A percentile compares a stretch with the other conserved stretches of the same genome.
Evolutionary conservation across 2,113 vertebrate genomes (phyloP).

Genomic region (Gnathonemus echidnorhynchus): DNA sequence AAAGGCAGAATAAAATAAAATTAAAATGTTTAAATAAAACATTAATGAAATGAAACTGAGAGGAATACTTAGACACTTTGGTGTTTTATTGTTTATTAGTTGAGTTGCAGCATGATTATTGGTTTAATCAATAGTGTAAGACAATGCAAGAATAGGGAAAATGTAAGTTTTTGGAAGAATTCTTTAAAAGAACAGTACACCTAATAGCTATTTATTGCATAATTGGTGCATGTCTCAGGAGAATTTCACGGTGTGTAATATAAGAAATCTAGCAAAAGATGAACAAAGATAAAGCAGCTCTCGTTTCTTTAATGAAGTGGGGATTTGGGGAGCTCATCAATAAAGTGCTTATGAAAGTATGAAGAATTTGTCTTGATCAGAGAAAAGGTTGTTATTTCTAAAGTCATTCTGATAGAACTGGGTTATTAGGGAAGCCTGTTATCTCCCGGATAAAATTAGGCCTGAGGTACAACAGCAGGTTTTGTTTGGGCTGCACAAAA

Average conservation of each 20-base stretch:
- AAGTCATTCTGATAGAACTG: neutral
- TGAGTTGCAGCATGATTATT: neutral
- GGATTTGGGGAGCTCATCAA: constrained; percentile 11
- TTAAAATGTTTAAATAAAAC: neutral
- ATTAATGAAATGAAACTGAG: neutral
- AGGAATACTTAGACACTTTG: neutral
- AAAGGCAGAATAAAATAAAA: neutral
- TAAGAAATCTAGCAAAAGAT: neutral
- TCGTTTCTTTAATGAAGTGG: constrained; percentile 1
- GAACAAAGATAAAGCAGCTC: neutral
- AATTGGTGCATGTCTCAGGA: neutral
- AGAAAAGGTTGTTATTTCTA: neutral
- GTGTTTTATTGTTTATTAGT: neutral
- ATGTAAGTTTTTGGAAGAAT: neutral
- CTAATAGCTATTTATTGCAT: constrained; percentile 14
- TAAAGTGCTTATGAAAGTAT: neutral
- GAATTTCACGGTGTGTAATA: neutral
- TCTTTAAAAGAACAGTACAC: neutral
- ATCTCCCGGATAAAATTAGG: neutral
- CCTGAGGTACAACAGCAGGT: neutral
- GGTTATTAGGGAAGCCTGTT: neutral
- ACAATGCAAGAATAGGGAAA: neutral
- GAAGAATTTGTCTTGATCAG: constrained; percentile 8
- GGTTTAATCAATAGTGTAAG: neutral
- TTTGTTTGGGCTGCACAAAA: neutral